Evolutionary conservation across 2,797 vertebrate genomes (phyloP).

Genomic region (Sebastes hubbsi): DNA sequence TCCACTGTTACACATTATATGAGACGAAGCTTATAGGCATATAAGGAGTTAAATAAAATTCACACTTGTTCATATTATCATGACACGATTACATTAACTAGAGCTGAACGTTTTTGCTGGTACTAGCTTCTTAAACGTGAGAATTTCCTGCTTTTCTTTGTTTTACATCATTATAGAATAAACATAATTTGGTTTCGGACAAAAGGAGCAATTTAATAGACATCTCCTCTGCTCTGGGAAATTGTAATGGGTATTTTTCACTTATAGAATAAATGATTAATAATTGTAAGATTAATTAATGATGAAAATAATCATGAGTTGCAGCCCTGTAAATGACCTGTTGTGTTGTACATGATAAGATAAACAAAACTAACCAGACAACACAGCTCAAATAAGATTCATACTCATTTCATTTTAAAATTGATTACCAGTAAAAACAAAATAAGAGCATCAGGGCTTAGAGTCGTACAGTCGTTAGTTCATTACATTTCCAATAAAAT

Average conservation of each 20-base stretch:
- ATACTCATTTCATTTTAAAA: neutral
- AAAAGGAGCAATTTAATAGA: neutral
- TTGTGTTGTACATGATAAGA: neutral
- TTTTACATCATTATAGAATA: neutral
- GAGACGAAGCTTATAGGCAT: neutral
- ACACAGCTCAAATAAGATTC: neutral
- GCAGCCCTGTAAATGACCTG: neutral
- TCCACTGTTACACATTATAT: too few relatives aligned
- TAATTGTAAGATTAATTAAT: neutral
- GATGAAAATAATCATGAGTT: neutral
- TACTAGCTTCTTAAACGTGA: neutral
- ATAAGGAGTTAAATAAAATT: neutral
- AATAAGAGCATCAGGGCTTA: neutral
- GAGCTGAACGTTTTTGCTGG: neutral
- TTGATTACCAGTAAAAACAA: neutral
- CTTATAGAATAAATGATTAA: neutral
- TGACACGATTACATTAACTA: neutral
- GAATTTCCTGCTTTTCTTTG: neutral
- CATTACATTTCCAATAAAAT: conserved; percentile 71
- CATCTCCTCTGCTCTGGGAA: neutral
- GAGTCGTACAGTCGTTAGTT: conserved; percentile 25
- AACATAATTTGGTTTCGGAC: neutral
- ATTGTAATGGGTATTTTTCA: neutral
- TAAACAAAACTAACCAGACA: neutral
- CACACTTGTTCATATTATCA: neutral